Conservation (phyloP, 1,140 invertebrate species). For the Theocolax elegans region DNA sequence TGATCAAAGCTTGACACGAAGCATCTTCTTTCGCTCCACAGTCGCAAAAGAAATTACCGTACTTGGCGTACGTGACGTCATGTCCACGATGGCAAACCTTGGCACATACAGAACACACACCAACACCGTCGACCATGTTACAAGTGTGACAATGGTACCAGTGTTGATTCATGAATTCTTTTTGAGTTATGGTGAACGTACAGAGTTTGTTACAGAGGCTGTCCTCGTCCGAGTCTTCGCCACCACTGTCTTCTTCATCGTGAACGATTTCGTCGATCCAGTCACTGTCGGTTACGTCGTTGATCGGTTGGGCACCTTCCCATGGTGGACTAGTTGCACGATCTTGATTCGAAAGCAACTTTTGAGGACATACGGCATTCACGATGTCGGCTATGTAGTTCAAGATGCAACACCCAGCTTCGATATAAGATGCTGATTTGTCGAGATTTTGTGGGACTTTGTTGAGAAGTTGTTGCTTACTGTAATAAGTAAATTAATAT, state of each 20-base stretch:
- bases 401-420: conserved; percentile 82
- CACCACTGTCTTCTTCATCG: conserved; percentile 91
- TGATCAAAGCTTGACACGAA: conserved; percentile 79
- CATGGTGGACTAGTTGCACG: conserved; percentile 79
- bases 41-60: conserved; percentile 98
- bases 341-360: conserved; percentile 62
- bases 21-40: conserved; percentile 96
- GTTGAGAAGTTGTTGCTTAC: conserved; percentile 60
- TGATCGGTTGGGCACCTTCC: conserved; percentile 79
- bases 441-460: conserved; percentile 59
- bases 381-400: conserved; percentile 80
- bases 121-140: conserved; percentile 97
- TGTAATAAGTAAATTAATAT: conserved; percentile 21
- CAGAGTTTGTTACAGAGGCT: conserved; percentile 93
- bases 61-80: conserved; percentile 97
- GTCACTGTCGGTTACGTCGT: conserved; percentile 82
- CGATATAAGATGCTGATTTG: conserved; percentile 71
- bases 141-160: conserved; percentile 99
- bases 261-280: conserved; percentile 84
- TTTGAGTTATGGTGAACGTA: conserved; percentile 96
- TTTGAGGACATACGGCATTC: conserved; percentile 70
- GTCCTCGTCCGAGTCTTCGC: conserved; percentile 96
- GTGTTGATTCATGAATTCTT: conserved; percentile 98
- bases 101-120: conserved; percentile 97
- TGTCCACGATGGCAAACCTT: conserved; percentile 96